Percentiles rank a stretch among this genome's conserved stretches.
Evolutionary conservation across 2,113 vertebrate genomes (phyloP).

Genomic region (Lophura nycthemera): DNA sequence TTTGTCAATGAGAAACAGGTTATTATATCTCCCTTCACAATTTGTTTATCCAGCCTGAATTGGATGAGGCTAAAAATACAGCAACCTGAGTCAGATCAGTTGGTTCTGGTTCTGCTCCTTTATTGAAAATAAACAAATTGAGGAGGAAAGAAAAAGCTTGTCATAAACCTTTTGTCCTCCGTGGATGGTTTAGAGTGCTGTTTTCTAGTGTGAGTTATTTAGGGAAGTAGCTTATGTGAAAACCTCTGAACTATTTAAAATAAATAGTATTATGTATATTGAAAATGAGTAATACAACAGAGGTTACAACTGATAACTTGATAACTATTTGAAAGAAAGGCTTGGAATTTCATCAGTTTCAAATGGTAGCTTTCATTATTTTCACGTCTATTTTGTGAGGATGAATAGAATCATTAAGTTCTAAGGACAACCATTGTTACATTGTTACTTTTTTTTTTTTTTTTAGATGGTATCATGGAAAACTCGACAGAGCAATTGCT

Average conservation of each 20-base stretch:
- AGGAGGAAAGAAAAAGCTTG: neutral
- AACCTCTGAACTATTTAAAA: no score
- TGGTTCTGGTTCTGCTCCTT: neutral
- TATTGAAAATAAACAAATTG: conserved; percentile 8
- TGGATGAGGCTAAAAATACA: conserved; percentile 21
- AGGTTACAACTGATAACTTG: neutral
- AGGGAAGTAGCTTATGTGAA: neutral
- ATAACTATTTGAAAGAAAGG: neutral
- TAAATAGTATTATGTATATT: neutral
- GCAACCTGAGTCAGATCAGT: neutral
- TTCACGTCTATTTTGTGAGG: conserved; percentile 10
- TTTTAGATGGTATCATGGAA: conserved; percentile 99
- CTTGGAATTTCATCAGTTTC: neutral
- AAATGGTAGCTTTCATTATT: neutral
- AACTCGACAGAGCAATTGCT: conserved; percentile 97
- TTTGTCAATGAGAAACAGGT: neutral
- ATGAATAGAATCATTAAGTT: neutral
- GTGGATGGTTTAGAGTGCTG: neutral
- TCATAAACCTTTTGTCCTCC: neutral
- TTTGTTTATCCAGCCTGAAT: neutral
- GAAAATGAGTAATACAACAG: conserved; percentile 14
- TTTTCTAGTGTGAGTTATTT: conserved; percentile 6
- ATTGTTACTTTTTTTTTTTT: neutral
- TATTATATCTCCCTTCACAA: neutral
- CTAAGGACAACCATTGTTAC: neutral